phyloP scores from a whole-genome alignment of 2,888 invertebrate genomes.

The Apodemia zela region DNA sequence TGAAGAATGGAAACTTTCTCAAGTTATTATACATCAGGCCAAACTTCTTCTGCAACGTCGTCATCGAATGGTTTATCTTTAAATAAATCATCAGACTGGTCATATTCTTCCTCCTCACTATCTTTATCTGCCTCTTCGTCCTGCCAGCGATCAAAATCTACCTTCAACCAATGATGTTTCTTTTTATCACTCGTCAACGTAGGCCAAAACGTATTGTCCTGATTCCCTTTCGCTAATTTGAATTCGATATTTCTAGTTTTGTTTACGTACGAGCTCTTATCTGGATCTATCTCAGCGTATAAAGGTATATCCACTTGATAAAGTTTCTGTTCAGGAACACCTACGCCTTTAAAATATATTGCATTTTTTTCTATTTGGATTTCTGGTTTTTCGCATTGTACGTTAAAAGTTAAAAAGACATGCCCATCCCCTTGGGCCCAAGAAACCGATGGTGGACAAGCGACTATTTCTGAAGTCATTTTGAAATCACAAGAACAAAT shows the following conservation, averaged over 20 bases:
- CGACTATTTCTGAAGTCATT: slow-evolving; percentile 34
- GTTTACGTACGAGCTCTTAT: slow-evolving; percentile 85
- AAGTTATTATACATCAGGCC: slow-evolving; percentile 67
- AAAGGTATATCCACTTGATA: slow-evolving; percentile 94
- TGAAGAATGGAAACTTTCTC: slow-evolving; percentile 31
- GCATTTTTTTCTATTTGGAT: slow-evolving; percentile 85
- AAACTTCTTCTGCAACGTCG: slow-evolving; percentile 83
- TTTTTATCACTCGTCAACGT: slow-evolving; percentile 90
- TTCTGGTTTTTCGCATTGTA: slow-evolving; percentile 91
- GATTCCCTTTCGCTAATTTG: slow-evolving; percentile 83
- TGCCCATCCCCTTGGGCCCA: slow-evolving; percentile 95
- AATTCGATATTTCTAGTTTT: slow-evolving; percentile 87
- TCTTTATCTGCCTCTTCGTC: slow-evolving; percentile 89
- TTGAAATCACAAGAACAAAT: slow-evolving; percentile 14
- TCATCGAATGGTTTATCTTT: slow-evolving; percentile 12
- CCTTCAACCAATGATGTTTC: slow-evolving; percentile 97
- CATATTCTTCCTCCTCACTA: slow-evolving; percentile 88
- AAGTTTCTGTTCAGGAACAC: slow-evolving; percentile 89
- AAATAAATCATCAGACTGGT: slow-evolving; percentile 60
- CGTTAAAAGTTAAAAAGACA: slow-evolving; percentile 91
- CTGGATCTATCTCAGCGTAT: slow-evolving; percentile 90
- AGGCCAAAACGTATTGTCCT: slow-evolving; percentile 91
- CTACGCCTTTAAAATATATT: slow-evolving; percentile 90
- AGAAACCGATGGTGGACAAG: slow-evolving; percentile 85
- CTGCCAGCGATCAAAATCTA: slow-evolving; percentile 98